Conservation (phyloP, 2,888 invertebrate species). For the Drosophila meridiana region DNA sequence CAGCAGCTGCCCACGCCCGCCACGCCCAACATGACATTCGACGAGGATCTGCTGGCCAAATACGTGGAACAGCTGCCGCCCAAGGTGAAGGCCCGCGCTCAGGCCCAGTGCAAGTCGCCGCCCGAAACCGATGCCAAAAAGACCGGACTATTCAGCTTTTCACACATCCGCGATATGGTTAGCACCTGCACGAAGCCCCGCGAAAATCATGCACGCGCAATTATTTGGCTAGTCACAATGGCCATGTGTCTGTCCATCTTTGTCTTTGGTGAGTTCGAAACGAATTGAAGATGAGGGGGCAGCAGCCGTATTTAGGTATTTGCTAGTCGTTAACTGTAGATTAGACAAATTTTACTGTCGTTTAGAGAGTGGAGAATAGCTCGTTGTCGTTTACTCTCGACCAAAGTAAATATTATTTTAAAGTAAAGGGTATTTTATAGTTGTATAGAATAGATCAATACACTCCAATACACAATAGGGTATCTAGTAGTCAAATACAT, state of each 20-base stretch:
- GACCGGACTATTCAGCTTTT: constrained; percentile 74
- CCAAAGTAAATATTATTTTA: background rate
- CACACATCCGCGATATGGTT: constrained; percentile 82
- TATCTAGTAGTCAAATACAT: no score
- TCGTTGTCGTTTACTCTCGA: background rate
- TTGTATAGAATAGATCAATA: background rate
- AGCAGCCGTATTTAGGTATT: background rate
- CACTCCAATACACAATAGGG: no score
- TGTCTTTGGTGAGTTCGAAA: constrained; percentile 73
- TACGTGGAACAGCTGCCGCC: constrained; percentile 66
- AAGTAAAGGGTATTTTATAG: background rate
- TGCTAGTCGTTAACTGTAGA: background rate
- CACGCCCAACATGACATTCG: constrained; percentile 43
- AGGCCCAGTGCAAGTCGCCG: constrained; percentile 23
- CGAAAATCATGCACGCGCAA: constrained; percentile 80
- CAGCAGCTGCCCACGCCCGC: constrained; percentile 58
- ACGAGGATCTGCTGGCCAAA: constrained; percentile 63
- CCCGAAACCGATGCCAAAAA: constrained; percentile 35
- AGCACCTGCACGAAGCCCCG: constrained; percentile 81
- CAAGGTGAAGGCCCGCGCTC: constrained; percentile 22
- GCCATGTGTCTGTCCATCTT: constrained; percentile 82
- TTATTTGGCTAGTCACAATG: constrained; percentile 82
- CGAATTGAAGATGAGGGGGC: background rate
- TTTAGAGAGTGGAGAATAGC: background rate
- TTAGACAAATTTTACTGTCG: background rate